Evolutionary conservation across 2,797 vertebrate genomes (phyloP).

Genomic region (Momotus momota): DNA sequence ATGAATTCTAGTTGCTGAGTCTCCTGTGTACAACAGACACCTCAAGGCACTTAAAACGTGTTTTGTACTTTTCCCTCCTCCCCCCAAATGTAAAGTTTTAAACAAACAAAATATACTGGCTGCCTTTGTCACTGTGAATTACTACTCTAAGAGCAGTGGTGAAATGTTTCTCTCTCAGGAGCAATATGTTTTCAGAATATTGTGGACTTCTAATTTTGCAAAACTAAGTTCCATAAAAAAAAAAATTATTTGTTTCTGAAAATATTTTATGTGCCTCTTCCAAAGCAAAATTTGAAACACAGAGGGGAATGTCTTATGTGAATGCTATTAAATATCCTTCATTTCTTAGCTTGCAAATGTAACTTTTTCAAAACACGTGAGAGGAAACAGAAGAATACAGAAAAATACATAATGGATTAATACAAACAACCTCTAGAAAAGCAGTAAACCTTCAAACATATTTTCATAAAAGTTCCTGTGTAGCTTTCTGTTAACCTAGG

Average conservation of each 20-base stretch:
- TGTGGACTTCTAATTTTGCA: conserved; percentile 57
- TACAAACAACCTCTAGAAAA: neutral
- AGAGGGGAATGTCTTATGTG: conserved; percentile 34
- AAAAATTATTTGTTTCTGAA: conserved; percentile 49
- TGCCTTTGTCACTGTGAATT: conserved; percentile 68
- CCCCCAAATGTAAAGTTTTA: conserved; percentile 42
- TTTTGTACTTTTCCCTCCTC: conserved; percentile 34
- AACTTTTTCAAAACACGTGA: conserved; percentile 34
- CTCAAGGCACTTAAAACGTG: conserved; percentile 39
- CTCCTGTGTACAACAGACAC: conserved; percentile 35
- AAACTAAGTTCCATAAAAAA: conserved; percentile 14
- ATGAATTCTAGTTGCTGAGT: neutral
- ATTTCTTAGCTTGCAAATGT: conserved; percentile 34
- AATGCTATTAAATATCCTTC: conserved; percentile 54
- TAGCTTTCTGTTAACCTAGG: neutral
- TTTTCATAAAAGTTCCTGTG: neutral
- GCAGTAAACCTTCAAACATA: neutral
- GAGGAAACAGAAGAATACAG: neutral
- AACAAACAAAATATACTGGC: conserved; percentile 51
- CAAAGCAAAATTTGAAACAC: conserved; percentile 45
- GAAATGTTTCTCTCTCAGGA: conserved; percentile 66
- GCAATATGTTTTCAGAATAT: conserved; percentile 47
- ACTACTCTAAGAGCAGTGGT: conserved; percentile 45
- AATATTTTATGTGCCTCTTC: conserved; percentile 59
- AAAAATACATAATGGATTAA: neutral